A percentile compares a stretch with the other conserved stretches of the same genome.
Evolutionary conservation across 2,797 vertebrate genomes (phyloP).

Genomic region (Lutra lutra): DNA sequence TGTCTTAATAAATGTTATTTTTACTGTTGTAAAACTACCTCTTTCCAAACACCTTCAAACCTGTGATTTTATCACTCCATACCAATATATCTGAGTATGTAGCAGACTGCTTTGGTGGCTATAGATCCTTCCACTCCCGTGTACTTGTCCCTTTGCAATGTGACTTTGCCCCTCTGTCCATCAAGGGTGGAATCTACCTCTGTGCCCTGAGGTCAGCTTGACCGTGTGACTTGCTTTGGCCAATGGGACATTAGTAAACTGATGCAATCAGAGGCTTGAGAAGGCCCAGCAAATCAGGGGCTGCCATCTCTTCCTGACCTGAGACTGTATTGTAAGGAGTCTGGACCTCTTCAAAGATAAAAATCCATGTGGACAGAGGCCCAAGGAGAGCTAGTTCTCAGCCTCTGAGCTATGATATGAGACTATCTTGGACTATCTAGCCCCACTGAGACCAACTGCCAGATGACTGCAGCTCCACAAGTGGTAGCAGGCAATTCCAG

Average conservation of each 20-base stretch:
- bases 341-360: not conserved
- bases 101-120: not conserved
- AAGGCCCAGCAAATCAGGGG: not conserved
- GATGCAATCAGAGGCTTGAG: not conserved
- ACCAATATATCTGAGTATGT: not conserved
- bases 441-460: not conserved
- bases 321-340: not conserved
- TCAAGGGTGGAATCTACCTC: not conserved
- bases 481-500: not conserved
- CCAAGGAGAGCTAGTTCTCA: not conserved
- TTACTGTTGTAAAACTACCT: not conserved
- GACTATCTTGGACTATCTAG: not conserved
- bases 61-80: not conserved
- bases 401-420: not conserved
- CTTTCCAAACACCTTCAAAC: not conserved
- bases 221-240: not conserved
- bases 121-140: not conserved
- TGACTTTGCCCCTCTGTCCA: not conserved
- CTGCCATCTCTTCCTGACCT: not conserved
- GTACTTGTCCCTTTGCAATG: not conserved
- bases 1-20: not conserved
- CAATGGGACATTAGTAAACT: not conserved
- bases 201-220: not conserved
- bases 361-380: not conserved
- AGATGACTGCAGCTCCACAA: not conserved